Evolutionary conservation across 1,140 invertebrate genomes (phyloP), one percentile per base, ranked within the genome.

Genomic region (Vanessa atalanta): DNA sequence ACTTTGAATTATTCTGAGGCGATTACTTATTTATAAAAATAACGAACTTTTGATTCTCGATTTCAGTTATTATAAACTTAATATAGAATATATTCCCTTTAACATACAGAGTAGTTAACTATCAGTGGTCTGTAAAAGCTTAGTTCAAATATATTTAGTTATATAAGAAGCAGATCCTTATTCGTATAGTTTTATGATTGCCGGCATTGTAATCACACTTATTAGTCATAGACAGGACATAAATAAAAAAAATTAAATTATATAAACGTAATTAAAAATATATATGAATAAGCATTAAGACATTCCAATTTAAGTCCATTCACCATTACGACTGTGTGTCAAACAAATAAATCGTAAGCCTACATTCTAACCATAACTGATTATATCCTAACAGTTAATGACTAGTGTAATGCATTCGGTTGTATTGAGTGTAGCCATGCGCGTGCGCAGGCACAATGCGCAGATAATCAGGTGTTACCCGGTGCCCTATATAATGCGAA

Each of bases 401-500:
- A 73, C 47, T 51, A 14, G 53, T 73, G 65, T 73, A 73, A 73
- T 73, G 51, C 48, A 55, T 65, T 37, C 43, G 12, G 63, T 51
- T 57, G 64, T 72, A 72, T 65, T 31, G 71, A n/a, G 66, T 73
- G 55, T 60, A 60, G 48, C 12, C 55, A 26, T 57, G 73, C 77
- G 79, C 76, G 81, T 77, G 80, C 79, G 73, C 75, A 66, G 65
- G 74, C 73, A 83, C 82, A 83, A 82, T 86, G 85, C 83, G 83
- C 84, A 82, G 88, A 88, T 88, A 88, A 86, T 86, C 88, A 87
- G 85, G 85, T 86, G 89, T 88, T 90, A 88, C 88, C 86, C 79
- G 79, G 85, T 90, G 84, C 86, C 88, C 88, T 88, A 90, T 89
- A 90, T 88, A 87, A 84, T 82, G 83, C 74, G 79, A 81, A 88